Evolutionary conservation across 2,797 vertebrate species (phyloP).

Genomic region (Cirrhinus molitorella): DNA sequence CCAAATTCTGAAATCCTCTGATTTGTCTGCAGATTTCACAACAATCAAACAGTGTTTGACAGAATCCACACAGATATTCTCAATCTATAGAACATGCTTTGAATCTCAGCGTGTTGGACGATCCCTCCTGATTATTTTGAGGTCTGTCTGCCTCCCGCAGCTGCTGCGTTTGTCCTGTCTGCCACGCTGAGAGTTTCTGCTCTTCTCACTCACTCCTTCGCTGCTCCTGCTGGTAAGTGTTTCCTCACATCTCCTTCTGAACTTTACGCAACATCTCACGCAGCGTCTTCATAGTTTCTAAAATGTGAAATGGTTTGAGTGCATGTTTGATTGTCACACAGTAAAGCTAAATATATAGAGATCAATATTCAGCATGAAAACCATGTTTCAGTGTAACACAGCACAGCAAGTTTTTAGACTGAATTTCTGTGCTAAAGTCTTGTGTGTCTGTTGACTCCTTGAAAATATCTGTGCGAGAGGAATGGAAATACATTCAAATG

Average conservation of each 20-base stretch:
- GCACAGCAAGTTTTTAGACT: neutral
- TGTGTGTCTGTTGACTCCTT: neutral
- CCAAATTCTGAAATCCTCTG: neutral
- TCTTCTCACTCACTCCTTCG: slow-evolving; percentile 71
- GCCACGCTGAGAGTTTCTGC: slow-evolving; percentile 66
- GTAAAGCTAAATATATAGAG: slow-evolving; percentile 3
- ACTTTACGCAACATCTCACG: neutral
- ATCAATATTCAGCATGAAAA: neutral
- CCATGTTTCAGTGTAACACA: neutral
- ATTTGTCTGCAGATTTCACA: neutral
- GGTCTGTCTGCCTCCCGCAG: slow-evolving; percentile 78
- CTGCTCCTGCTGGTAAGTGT: slow-evolving; percentile 79
- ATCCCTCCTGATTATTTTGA: slow-evolving; percentile 80
- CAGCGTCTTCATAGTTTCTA: neutral
- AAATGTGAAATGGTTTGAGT: neutral
- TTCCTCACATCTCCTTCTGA: slow-evolving; percentile 57
- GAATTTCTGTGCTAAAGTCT: neutral
- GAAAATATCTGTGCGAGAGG: neutral
- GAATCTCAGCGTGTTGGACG: neutral
- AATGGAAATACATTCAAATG: neutral
- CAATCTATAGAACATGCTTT: neutral
- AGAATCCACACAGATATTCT: neutral
- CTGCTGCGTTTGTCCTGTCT: slow-evolving; percentile 76
- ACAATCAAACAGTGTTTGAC: neutral
- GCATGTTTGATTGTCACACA: neutral